Base-by-base conservation (phyloP, 2,113 vertebrate genomes). In the Rhinichthys klamathensis region DNA sequence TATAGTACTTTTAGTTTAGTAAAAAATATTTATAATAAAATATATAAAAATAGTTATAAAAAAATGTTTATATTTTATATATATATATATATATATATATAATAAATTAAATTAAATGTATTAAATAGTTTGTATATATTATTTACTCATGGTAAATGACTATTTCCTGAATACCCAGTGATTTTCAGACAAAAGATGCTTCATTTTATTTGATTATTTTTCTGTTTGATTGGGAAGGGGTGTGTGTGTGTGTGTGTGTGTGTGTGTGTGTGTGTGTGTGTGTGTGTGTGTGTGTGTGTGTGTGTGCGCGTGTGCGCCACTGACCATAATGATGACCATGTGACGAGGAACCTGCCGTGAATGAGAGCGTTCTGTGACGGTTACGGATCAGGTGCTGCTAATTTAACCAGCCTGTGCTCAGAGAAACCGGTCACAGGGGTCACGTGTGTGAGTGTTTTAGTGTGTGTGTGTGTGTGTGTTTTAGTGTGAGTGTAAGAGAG, bases 311-410 rank as follows among this genome's bases (percentile, higher is more conserved):
- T 65, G 63, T 0, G 16, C 18, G 30, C 65, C 65, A 9, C 30
- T 73, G 25, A 77, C 44, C 18, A 30, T 84, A 85, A 85, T 56
- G 61, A 79, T 75, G 38, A 75, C 58, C 82, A 69, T 82, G 84
- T 86, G 84, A 83, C 30, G 13, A 3, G 12, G 38, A 73, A 85
- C 80, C 58, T 54, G 89, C 12, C n/a, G 46, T 41, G 75, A 85
- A 80, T 44, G 65, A 65, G 21, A 46, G 27, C 67, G 23, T 46
- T 61, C 75, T 80, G 85, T 85, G 80, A 83, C 60, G 3, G 85
- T 81, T 80, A 83, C 27, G 89, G 85, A 80, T 88, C 89, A 90
- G 89, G 82, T 88, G 85, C 85, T 84, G 83, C 87, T 88, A 88
- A 90, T 90, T 90, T 82, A 83, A 56, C 67, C 85, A 80, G 83